Conservation (phyloP, 2,888 invertebrate genomes). For the Isotomurus palustris region DNA sequence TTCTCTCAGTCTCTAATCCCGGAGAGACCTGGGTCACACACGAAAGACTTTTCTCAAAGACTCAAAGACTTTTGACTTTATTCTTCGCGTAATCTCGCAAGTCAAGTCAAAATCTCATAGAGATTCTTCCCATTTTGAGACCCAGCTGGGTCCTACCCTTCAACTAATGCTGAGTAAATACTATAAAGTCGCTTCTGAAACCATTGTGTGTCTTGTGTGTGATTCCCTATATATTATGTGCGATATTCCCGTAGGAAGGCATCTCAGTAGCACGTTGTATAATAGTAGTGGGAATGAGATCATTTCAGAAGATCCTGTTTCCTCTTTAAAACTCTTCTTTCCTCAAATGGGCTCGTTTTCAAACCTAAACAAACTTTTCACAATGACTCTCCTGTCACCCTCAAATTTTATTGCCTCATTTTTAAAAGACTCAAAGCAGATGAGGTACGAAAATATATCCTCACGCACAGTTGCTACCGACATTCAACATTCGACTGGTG, state of each 20-base stretch:
- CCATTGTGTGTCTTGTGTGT: background rate
- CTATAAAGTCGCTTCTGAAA: background rate
- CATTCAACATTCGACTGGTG: background rate
- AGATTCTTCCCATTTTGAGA: background rate
- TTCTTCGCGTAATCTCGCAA: background rate
- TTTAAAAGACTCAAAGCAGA: too few relatives aligned
- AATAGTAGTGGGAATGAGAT: too few relatives aligned
- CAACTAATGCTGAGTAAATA: background rate
- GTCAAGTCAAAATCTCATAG: background rate
- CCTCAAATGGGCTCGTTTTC: background rate
- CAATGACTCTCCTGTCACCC: too few relatives aligned
- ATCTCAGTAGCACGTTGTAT: too few relatives aligned
- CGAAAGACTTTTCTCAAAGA: background rate
- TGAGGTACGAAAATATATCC: too few relatives aligned
- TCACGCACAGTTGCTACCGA: too few relatives aligned
- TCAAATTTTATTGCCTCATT: too few relatives aligned
- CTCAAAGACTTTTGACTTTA: background rate
- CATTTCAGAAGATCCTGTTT: too few relatives aligned
- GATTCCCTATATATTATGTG: background rate
- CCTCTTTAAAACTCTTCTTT: too few relatives aligned
- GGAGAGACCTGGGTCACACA: conserved; percentile 5
- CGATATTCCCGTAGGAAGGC: too few relatives aligned
- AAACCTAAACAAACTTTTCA: background rate
- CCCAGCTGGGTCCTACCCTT: background rate
- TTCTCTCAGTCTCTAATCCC: conserved; percentile 7